Percentiles rank a stretch among this genome's conserved stretches.
These are phyloP conservation scores for Platysternon megacephalum DNA, from an alignment of 2,113 vertebrate species.

Conservation along the genomic window DNA sequence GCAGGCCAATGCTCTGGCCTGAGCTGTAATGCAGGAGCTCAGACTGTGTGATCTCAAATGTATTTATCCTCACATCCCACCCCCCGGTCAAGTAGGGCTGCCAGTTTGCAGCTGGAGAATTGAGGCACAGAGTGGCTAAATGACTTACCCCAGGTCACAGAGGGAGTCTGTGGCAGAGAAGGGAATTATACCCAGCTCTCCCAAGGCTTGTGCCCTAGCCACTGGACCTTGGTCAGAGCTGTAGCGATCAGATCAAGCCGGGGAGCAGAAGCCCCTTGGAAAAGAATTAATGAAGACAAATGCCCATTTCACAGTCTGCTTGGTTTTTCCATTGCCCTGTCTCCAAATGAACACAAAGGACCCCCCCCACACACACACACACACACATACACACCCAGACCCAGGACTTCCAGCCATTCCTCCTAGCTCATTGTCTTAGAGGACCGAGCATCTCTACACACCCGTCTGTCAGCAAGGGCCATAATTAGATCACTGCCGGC, in stretches of 20 bases:
- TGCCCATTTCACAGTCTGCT: neutral
- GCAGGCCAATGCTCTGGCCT: too few species aligned
- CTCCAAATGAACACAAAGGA: neutral
- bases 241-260: neutral
- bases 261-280: neutral
- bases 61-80: neutral
- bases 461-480: conserved; percentile 2
- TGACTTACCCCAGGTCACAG: neutral
- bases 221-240: neutral
- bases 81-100: neutral
- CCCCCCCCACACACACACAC: rapidly evolving
- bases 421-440: neutral
- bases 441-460: neutral
- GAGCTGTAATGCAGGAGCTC: neutral
- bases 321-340: neutral
- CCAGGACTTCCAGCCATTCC: neutral
- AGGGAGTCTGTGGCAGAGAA: neutral
- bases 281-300: neutral
- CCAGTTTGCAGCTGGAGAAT: neutral
- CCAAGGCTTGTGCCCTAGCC: neutral
- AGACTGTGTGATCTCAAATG: neutral
- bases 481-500: conserved; percentile 63
- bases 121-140: neutral
- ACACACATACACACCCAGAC: neutral
- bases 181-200: neutral